Conservation (phyloP, 2,113 vertebrate species). For the Brienomyrus longianalis region DNA sequence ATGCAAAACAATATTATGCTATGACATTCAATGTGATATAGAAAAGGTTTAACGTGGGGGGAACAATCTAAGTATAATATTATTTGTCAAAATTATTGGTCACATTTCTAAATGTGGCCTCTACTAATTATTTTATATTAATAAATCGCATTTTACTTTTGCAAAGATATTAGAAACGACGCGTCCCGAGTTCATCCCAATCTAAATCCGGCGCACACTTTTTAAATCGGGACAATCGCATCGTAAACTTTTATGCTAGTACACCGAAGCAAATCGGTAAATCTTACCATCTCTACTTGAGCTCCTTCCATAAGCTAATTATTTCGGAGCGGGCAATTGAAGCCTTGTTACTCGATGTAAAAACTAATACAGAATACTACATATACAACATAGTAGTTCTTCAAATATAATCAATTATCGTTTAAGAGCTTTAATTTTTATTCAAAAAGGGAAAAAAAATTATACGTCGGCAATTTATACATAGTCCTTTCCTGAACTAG, state of each 20-base stretch:
- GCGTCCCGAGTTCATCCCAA: neutral
- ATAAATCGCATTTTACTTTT: neutral
- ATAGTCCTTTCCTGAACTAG: constrained; percentile 70
- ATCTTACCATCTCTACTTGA: neutral
- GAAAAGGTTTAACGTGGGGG: neutral
- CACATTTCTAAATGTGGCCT: neutral
- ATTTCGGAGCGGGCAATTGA: neutral
- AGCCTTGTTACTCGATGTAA: neutral
- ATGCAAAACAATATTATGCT: neutral
- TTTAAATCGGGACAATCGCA: neutral
- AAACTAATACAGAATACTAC: neutral
- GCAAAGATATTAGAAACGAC: neutral
- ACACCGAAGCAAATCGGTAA: neutral
- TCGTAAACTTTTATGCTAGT: neutral
- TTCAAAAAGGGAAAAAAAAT: neutral
- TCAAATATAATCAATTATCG: neutral
- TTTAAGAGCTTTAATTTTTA: neutral
- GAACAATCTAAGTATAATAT: neutral
- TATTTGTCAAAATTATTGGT: neutral
- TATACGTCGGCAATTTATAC: constrained; percentile 39
- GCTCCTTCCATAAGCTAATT: neutral
- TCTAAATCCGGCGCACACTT: neutral
- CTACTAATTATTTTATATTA: neutral
- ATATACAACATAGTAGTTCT: neutral
- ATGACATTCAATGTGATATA: neutral